Conservation (phyloP, 2,888 invertebrate genomes). For the Harpalus rubripes region DNA sequence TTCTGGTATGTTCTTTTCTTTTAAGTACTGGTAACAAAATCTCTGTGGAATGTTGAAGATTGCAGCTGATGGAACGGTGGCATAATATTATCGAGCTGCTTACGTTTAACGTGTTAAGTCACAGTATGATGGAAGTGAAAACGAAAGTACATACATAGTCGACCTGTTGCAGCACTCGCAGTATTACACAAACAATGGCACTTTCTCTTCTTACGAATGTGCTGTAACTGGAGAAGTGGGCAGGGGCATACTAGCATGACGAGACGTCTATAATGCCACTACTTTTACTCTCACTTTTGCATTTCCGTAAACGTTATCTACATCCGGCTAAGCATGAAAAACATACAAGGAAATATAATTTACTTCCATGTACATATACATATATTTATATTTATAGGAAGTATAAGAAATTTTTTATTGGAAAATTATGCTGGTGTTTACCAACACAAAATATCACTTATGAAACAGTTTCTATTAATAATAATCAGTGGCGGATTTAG, state of each 20-base stretch:
- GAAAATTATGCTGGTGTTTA: too few species aligned
- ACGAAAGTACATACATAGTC: slow-evolving; percentile 45
- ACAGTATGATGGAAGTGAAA: slow-evolving; percentile 48
- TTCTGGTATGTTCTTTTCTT: too few species aligned
- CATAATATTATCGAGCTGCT: slow-evolving; percentile 35
- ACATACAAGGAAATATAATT: slow-evolving; percentile 10
- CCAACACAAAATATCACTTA: too few species aligned
- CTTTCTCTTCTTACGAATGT: slow-evolving; percentile 56
- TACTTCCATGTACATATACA: background rate
- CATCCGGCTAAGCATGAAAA: slow-evolving; percentile 12
- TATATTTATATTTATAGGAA: too few species aligned
- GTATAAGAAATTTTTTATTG: too few species aligned
- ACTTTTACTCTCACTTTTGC: slow-evolving; percentile 48
- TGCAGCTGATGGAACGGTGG: background rate
- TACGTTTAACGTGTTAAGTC: slow-evolving; percentile 52
- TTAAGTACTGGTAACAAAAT: too few species aligned
- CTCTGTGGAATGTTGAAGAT: too few species aligned
- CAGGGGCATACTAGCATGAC: background rate
- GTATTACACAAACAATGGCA: slow-evolving; percentile 64
- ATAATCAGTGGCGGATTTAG: too few species aligned
- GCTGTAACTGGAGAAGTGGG: slow-evolving; percentile 51
- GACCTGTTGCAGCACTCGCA: slow-evolving; percentile 58
- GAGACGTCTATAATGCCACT: slow-evolving; percentile 14
- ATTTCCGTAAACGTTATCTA: slow-evolving; percentile 42
- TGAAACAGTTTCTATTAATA: too few species aligned